Conservation (phyloP, 2,888 invertebrate species). For the Synanthedon myopaeformis region DNA sequence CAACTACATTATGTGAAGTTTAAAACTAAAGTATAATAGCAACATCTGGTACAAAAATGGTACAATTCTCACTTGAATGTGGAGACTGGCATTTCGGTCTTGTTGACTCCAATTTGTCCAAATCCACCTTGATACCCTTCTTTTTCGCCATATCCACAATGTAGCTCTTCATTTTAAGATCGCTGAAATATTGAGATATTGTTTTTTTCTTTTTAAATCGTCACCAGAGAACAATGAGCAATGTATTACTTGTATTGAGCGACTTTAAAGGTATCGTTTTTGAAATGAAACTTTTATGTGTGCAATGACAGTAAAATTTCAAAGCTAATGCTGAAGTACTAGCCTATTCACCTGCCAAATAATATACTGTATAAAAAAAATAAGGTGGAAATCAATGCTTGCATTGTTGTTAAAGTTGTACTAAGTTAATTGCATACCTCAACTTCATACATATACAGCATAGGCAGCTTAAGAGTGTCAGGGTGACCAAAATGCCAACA, state of each 20-base stretch:
- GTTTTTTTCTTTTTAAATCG: no score
- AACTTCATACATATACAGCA: constrained; percentile 46
- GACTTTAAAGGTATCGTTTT: no score
- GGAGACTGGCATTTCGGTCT: constrained; percentile 17
- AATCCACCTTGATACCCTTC: constrained; percentile 35
- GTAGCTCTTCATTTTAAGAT: constrained; percentile 31
- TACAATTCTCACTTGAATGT: constrained; percentile 34
- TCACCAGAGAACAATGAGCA: no score
- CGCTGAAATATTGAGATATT: no score
- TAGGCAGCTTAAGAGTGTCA: constrained; percentile 31
- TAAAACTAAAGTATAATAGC: constrained; percentile 32
- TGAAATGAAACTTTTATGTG: no score
- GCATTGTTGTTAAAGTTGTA: not conserved
- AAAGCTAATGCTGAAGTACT: no score
- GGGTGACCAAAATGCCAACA: constrained; percentile 20
- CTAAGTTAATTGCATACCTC: constrained; percentile 22
- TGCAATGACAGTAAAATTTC: no score
- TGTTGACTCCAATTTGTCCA: constrained; percentile 25
- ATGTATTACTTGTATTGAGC: no score
- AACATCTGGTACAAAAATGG: constrained; percentile 45
- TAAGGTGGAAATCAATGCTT: not conserved
- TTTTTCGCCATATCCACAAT: constrained; percentile 32
- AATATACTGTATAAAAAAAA: not conserved
- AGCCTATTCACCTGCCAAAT: no score
- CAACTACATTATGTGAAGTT: not conserved